Conservation (phyloP, 1,140 invertebrate species). For the Heliconius congener region DNA sequence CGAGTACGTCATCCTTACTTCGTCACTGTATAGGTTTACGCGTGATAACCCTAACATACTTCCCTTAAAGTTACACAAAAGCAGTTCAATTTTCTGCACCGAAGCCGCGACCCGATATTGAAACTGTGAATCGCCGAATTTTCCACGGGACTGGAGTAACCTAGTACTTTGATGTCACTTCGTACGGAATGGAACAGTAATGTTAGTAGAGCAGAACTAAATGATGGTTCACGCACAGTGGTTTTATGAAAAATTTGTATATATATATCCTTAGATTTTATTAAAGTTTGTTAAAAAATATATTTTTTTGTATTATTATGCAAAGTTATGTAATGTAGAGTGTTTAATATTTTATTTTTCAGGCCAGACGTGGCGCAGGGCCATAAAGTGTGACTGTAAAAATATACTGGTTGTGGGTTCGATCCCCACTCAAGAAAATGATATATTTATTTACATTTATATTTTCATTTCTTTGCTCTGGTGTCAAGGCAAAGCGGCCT, state of each 20-base stretch:
- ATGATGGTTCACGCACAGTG: constrained; percentile 16
- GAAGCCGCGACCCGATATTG: constrained; percentile 42
- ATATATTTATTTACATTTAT: too few relatives aligned
- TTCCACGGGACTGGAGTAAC: constrained; percentile 46
- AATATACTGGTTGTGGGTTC: too few relatives aligned
- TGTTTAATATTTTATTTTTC: background rate
- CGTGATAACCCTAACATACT: constrained; percentile 26
- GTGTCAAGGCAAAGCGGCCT: too few relatives aligned
- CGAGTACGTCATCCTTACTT: background rate
- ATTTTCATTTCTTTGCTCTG: too few relatives aligned
- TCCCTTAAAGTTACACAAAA: constrained; percentile 32
- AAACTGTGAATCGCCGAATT: constrained; percentile 54
- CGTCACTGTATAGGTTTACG: background rate
- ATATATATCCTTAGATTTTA: background rate
- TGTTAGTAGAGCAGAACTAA: constrained; percentile 47
- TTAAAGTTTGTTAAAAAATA: background rate
- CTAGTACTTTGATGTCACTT: constrained; percentile 43
- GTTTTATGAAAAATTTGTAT: background rate
- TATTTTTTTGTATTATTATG: background rate
- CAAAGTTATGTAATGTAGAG: background rate
- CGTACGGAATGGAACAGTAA: constrained; percentile 36
- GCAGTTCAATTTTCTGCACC: constrained; percentile 59
- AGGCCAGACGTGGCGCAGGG: too few relatives aligned
- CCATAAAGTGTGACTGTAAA: too few relatives aligned
- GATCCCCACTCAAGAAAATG: too few relatives aligned